Base-by-base conservation (phyloP, 2,888 invertebrate genomes). In the Drosophila formosana region DNA sequence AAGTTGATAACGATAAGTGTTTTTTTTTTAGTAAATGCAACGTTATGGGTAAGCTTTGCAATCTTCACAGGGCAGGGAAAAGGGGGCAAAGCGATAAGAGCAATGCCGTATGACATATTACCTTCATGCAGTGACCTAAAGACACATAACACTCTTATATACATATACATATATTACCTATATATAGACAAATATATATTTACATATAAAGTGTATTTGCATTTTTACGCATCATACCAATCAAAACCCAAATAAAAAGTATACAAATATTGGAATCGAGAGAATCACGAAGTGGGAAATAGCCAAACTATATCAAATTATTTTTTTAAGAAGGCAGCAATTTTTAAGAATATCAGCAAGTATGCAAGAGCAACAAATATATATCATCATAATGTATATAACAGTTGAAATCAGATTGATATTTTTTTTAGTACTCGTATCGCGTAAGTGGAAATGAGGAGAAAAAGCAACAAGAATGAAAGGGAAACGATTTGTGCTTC, bases 41-140 rank as follows among this genome's bases (percentile, higher is more conserved):
- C 46, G 49, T 63, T 63, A 66, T 81, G 75, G 82, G 75, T 77
- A 65, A 79, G 73, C 74, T 77, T 61, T 71, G 58, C 72, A 72
- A 75, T 77, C 34, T 71, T 43, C 52, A 62, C 64, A 62, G 66
- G 69, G 67, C 62, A 63, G 63, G 69, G 60, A 66, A 47, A 49
- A 58, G 7, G 51, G 64, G 66, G 55, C 53, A 28, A 39, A 23
- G 37, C 52, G 60, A 32, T 37, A n/a, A 37, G 11, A 37, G 37
- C 37, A 25, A 52, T 39, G 39, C 72, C 77, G 69, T 61, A 28
- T 39, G 73, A 76, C 70, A 66, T 49, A 69, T 76, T 77, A 74
- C 73, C 74, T 73, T 43, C 41, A 68, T 50, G 57, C 60, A 56
- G 66, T 71, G 64, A 68, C 68, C 72, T 56, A 67, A 37, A 65